Evolutionary conservation across 53 echinoderm and acorn worm species (phyloP).

Genomic region (Apostichopus leukothele): DNA sequence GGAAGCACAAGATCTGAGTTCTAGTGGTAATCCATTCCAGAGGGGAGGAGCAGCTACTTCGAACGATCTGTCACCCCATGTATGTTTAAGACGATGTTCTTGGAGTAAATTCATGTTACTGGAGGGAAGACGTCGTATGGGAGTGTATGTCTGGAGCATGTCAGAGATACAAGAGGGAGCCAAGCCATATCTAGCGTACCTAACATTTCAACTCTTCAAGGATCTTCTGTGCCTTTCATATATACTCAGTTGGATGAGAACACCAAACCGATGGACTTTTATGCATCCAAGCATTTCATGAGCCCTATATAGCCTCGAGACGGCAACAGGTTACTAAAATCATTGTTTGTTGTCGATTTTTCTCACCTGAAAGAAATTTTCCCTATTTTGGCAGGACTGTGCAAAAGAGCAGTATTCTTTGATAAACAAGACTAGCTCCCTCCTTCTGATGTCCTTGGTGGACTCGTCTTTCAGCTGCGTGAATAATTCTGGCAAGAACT

Average conservation of each 20-base stretch:
- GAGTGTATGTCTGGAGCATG: too few species aligned
- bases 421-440: slow-evolving; percentile 94
- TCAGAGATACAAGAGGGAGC: too few species aligned
- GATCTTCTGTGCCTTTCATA: background rate
- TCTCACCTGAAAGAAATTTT: slow-evolving; percentile 93
- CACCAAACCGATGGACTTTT: background rate
- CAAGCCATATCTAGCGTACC: too few species aligned
- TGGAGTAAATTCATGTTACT: too few species aligned
- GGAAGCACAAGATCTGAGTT: too few species aligned
- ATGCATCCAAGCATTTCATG: background rate
- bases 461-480: slow-evolving; percentile 86
- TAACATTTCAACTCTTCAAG: too few species aligned
- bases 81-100: too few species aligned
- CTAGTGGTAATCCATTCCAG: too few species aligned
- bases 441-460: slow-evolving; percentile 85
- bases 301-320: background rate
- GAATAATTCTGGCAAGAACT: slow-evolving; percentile 97
- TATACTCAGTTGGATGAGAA: background rate
- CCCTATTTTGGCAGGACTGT: slow-evolving; percentile 92
- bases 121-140: too few species aligned
- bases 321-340: background rate
- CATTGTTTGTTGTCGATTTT: background rate
- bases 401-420: slow-evolving; percentile 99
- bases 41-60: too few species aligned
- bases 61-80: too few species aligned